Conservation (phyloP, 2,888 invertebrate species). For the Drosophila anomalata region DNA sequence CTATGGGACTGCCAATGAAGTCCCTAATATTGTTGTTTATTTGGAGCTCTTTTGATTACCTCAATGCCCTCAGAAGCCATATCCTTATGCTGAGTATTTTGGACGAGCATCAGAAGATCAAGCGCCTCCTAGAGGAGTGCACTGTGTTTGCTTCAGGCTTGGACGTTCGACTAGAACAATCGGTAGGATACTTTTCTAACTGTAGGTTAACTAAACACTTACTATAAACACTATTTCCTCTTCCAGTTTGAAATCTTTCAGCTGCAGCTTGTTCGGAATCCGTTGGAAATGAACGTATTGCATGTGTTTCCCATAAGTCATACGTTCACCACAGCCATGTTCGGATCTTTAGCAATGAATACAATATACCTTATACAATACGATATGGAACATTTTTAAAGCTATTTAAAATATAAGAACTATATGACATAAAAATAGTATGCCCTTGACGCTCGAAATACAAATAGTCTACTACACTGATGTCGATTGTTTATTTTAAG, state of each 20-base stretch:
- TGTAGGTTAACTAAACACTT: neutral
- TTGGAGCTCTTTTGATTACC: conserved; percentile 7
- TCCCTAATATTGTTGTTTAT: neutral
- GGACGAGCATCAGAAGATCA: conserved; percentile 31
- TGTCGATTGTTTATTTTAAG: no score
- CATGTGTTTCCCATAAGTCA: conserved; percentile 39
- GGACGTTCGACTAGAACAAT: conserved; percentile 43
- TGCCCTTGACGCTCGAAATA: no score
- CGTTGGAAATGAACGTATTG: conserved; percentile 35
- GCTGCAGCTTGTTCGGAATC: conserved; percentile 54
- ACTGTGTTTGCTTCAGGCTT: conserved; percentile 24
- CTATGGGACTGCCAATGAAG: neutral
- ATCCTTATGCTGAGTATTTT: conserved; percentile 1
- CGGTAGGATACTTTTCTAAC: conserved; percentile 32
- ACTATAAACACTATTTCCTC: no score
- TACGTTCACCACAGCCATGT: neutral
- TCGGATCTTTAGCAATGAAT: conserved; percentile 39
- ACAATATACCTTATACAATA: conserved; percentile 55
- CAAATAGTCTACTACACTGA: no score
- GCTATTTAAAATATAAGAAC: no score
- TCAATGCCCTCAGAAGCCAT: conserved; percentile 31
- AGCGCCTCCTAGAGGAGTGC: conserved; percentile 21
- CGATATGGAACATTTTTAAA: conserved; percentile 43
- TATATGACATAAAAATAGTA: no score
- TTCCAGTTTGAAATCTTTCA: conserved; percentile 34